Base-by-base conservation (phyloP, 2,113 vertebrate species). In the Trogon surrucura region DNA sequence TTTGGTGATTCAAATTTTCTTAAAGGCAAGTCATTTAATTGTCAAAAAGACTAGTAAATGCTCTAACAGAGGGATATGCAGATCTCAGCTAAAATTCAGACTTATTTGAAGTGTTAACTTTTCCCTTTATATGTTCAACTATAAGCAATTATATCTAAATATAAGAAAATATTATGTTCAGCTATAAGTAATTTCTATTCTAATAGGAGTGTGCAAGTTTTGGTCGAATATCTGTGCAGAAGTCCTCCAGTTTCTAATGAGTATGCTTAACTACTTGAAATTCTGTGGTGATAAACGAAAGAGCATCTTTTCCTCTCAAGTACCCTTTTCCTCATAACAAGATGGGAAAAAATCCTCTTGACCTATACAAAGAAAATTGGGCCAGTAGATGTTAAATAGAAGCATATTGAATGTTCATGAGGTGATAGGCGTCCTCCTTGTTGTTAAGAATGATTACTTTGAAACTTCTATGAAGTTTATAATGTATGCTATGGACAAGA, bases 321-420 rank as follows among this genome's bases (percentile, higher is more conserved):
- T 85, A 91, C 69, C 53, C 30, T 92, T 88, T 95, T 90, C n/a
- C 34, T 36, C 2, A 1, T 91, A 90, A 94, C 70, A 90, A 96
- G 83, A 95, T 50, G 65, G 86, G 62, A 93, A 91, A 89, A 95
- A 84, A 77, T 69, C 85, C 51, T 95, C 88, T 86, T 94, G 93
- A 96, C 90, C 85, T 96, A 93, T 92, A 71, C 69, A 56, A 89
- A 81, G 90, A 92, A 94, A 93, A 95, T 75, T 74, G 64, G 41
- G 34, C 48, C 80, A 78, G 65, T 88, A 95, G 94, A 94, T 72
- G 73, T 92, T 94, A 95, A 95, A 91, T 65, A 53, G 53, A 67
- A 94, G 61, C 17, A 36, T 84, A 91, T 23, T 84, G 77, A 93
- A 95, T 84, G 77, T 92, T 92, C 61, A 41, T 21, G 25, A 91